phyloP scores from a whole-genome alignment of 2,888 invertebrate species.

The Pimpla rufipes region DNA sequence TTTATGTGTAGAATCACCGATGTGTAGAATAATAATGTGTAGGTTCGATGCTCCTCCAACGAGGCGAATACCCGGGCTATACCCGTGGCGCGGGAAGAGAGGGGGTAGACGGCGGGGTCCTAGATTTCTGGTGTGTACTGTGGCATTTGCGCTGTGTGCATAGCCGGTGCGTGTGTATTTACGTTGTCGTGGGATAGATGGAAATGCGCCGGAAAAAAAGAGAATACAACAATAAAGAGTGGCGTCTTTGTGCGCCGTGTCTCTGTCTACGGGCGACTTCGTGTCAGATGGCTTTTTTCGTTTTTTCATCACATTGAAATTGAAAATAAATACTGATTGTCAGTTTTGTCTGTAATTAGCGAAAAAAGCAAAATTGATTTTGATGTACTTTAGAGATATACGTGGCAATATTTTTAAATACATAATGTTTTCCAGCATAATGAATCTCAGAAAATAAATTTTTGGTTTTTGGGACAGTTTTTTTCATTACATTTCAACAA shows the following conservation, averaged over 20 bases:
- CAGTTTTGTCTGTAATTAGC: too few relatives aligned
- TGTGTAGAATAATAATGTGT: too few relatives aligned
- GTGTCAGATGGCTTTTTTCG: background rate
- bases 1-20: too few relatives aligned
- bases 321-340: too few relatives aligned
- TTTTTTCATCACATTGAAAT: background rate
- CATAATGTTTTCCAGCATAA: too few relatives aligned
- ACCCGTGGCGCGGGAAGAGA: background rate
- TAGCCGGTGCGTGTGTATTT: constrained; percentile 25
- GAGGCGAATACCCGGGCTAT: constrained; percentile 40
- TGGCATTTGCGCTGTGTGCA: constrained; percentile 6
- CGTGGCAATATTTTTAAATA: too few relatives aligned
- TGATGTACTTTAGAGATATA: too few relatives aligned
- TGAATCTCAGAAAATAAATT: too few relatives aligned
- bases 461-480: too few relatives aligned
- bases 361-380: too few relatives aligned
- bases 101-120: background rate
- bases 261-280: background rate
- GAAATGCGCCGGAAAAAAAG: constrained; percentile 30
- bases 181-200: constrained; percentile 47
- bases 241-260: constrained; percentile 30
- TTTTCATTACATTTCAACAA: too few relatives aligned
- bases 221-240: constrained; percentile 40
- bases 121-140: constrained; percentile 31
- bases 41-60: too few relatives aligned